These are phyloP conservation scores for Formica aserva DNA, from an alignment of 2,888 invertebrate genomes.

Conservation along the genomic window DNA sequence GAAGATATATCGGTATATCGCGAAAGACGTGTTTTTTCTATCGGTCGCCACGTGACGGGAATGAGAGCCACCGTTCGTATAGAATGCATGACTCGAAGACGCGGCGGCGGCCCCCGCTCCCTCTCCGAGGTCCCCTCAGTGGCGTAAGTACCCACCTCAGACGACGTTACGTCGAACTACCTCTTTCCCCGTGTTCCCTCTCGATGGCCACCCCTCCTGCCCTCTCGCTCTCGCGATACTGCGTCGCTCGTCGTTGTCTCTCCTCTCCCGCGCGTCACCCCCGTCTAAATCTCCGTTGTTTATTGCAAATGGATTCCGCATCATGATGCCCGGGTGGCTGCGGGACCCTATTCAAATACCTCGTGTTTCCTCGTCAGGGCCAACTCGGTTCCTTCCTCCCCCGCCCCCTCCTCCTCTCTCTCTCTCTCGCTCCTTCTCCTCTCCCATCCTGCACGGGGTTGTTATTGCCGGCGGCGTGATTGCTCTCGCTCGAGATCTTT, in stretches of 20 bases:
- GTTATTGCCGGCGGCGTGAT: slow-evolving; percentile 81
- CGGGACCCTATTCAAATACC: slow-evolving; percentile 82
- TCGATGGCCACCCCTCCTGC: slow-evolving; percentile 60
- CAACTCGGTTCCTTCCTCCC: slow-evolving; percentile 56
- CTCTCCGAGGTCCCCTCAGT: slow-evolving; percentile 81
- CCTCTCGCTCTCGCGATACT: slow-evolving; percentile 48
- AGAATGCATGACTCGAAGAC: slow-evolving; percentile 86
- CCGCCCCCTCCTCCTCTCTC: slow-evolving; percentile 45
- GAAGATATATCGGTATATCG: too few relatives aligned
- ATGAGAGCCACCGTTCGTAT: slow-evolving; percentile 82
- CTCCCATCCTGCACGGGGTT: slow-evolving; percentile 72
- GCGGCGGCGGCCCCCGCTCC: slow-evolving; percentile 73
- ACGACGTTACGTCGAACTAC: slow-evolving; percentile 77
- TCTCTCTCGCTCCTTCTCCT: slow-evolving; percentile 50
- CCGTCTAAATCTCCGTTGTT: slow-evolving; percentile 84
- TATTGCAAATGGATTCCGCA: slow-evolving; percentile 86
- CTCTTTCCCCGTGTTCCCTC: slow-evolving; percentile 53
- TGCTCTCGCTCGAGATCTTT: slow-evolving; percentile 80
- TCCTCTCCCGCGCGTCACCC: slow-evolving; percentile 56
- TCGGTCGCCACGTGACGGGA: slow-evolving; percentile 27
- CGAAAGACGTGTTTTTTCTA: background rate
- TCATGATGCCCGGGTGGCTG: slow-evolving; percentile 82
- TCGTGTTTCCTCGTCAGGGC: slow-evolving; percentile 80
- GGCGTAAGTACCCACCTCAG: slow-evolving; percentile 82
- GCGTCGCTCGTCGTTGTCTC: slow-evolving; percentile 44